A percentile compares a stretch with the other conserved stretches of the same genome.
These are phyloP conservation scores for Tylochromis polylepis DNA, from an alignment of 2,113 vertebrate species.

Conservation along the genomic window DNA sequence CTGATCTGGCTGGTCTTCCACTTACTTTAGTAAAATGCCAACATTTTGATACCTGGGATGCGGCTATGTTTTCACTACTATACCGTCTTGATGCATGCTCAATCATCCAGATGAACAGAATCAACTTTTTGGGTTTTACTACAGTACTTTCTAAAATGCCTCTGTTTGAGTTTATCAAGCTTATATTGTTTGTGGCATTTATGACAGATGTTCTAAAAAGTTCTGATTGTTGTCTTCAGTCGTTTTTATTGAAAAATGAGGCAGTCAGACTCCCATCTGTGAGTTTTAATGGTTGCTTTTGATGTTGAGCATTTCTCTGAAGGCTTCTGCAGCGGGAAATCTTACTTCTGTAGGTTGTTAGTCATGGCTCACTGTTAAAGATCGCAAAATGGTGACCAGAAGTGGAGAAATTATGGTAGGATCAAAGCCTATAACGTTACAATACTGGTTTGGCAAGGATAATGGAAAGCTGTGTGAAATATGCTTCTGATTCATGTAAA, in stretches of 20 bases:
- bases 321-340: not conserved
- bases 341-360: not conserved
- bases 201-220: not conserved
- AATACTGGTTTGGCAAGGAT: not conserved
- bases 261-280: not conserved
- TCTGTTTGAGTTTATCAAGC: not conserved
- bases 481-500: no score
- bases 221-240: not conserved
- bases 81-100: no score
- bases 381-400: not conserved
- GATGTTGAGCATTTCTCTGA: not conserved
- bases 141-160: not conserved
- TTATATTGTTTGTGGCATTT: not conserved
- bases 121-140: no score
- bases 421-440: not conserved
- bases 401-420: no score
- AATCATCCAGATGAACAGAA: no score
- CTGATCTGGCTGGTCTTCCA: not conserved
- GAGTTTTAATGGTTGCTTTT: not conserved
- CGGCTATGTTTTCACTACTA: not conserved
- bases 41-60: not conserved
- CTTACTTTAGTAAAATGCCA: not conserved
- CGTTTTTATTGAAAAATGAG: not conserved
- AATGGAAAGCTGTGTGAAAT: not conserved
- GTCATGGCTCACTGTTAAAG: not conserved